Evolutionary conservation across 2,888 invertebrate genomes (phyloP), one percentile per base, ranked within the genome.

Genomic region (Crematogaster levior): DNA sequence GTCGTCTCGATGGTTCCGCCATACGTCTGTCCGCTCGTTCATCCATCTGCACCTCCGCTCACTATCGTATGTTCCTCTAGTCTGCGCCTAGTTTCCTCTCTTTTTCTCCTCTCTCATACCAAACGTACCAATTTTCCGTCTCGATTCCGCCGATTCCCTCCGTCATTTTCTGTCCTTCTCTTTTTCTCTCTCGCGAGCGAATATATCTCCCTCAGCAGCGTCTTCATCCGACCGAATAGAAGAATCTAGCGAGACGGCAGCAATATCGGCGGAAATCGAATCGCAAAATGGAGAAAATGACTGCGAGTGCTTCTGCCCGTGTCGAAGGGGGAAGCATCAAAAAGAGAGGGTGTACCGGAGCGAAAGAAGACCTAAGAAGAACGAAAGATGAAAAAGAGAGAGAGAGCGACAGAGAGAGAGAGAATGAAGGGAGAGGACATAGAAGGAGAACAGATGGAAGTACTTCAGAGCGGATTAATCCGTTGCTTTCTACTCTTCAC

Each of bases 241-340:
- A 92, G 92, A 92, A 92, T 92, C 91, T 90, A 90, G 85, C 87
- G 88, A 91, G 91, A 88, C 89, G 90, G 87, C 86, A 90, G 92
- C 92, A 93, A 93, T 93, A 93, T 93, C 91, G 92, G 85, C 91
- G 93, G 92, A 93, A 93, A 93, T 93, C 92, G 93, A 93, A 93
- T 93, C 90, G 92, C 91, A 92, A 93, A 93, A 93, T 92, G 93
- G 91, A 91, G 92, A 93, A 93, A 93, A 93, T 93, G 92, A 92
- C 92, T 92, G 90, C 86, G 88, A 89, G 90, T 90, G 86, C 88
- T 84, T 88, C 85, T 66, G 82, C 86, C 79, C 40, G 2, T 15
- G 18, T 58, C 80, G 75, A 37, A 46, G 84, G 66, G 43, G n/a
- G 68, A 65, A 73, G 70, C 83, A 79, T 80, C 75, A 81, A 85